These are phyloP conservation scores for Liopterus haemorrhoidalis DNA, from an alignment of 2,888 invertebrate species.

Conservation along the genomic window DNA sequence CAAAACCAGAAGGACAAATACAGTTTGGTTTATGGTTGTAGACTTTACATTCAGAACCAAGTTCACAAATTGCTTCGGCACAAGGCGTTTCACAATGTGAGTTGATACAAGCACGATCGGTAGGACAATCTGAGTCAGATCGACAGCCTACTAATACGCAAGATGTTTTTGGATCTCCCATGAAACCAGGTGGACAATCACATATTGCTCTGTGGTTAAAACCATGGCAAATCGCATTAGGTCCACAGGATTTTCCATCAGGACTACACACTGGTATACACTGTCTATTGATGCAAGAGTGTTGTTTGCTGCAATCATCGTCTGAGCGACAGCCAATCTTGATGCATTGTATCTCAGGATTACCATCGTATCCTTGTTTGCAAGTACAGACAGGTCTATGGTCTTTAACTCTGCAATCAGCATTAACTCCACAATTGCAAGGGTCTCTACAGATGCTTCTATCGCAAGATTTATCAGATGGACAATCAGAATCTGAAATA, in stretches of 20 bases:
- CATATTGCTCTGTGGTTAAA: constrained; percentile 76
- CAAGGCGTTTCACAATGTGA: constrained; percentile 75
- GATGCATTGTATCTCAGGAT: constrained; percentile 74
- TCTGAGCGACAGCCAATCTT: constrained; percentile 68
- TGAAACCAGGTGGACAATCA: constrained; percentile 73
- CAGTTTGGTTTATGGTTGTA: constrained; percentile 73
- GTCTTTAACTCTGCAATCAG: constrained; percentile 75
- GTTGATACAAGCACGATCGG: constrained; percentile 74
- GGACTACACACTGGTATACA: constrained; percentile 76
- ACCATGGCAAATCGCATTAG: constrained; percentile 72
- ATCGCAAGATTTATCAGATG: constrained; percentile 70
- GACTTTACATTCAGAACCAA: constrained; percentile 68
- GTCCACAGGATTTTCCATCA: constrained; percentile 66
- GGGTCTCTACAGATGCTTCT: constrained; percentile 76
- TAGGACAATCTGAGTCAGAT: constrained; percentile 72
- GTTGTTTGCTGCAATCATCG: constrained; percentile 73
- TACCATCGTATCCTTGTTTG: constrained; percentile 74
- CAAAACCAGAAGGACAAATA: constrained; percentile 71
- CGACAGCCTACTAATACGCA: constrained; percentile 79
- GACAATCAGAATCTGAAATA: constrained; percentile 70
- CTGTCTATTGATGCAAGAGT: constrained; percentile 75
- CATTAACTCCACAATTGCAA: constrained; percentile 78
- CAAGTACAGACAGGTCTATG: constrained; percentile 87
- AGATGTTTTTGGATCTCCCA: constrained; percentile 71
- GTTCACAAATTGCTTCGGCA: constrained; percentile 58